A percentile compares a stretch with the other conserved stretches of the same genome.
phyloP scores from a whole-genome alignment of 2,797 vertebrate genomes.

The Pseudomugil tenellus region DNA sequence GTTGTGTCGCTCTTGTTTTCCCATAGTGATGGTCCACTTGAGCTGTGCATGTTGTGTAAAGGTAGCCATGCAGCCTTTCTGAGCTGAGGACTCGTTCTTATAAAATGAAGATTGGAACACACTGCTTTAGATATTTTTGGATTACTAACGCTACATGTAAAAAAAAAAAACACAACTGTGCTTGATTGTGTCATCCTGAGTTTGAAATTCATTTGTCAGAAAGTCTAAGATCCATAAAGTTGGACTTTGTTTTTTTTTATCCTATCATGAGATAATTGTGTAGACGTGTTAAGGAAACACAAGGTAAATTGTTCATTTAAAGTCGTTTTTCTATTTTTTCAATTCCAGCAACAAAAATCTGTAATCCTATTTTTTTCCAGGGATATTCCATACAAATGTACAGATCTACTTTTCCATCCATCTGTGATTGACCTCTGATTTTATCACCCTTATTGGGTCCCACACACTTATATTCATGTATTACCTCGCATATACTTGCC shows the following conservation, averaged over 20 bases:
- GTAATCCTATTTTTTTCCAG: neutral
- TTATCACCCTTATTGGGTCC: slow-evolving; percentile 43
- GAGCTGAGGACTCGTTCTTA: slow-evolving; percentile 8
- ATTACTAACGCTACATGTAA: neutral
- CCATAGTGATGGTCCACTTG: slow-evolving; percentile 73
- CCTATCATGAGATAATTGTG: neutral
- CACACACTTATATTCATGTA: slow-evolving; percentile 25
- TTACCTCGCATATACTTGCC: slow-evolving; percentile 6
- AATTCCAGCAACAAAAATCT: neutral
- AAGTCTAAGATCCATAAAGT: neutral
- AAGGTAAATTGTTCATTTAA: neutral
- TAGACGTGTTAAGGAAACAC: slow-evolving; percentile 6
- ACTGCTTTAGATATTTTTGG: slow-evolving; percentile 14
- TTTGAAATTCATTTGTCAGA: slow-evolving; percentile 28
- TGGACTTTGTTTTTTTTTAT: slow-evolving; percentile 11
- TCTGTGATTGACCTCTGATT: slow-evolving; percentile 51
- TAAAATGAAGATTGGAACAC: slow-evolving; percentile 36
- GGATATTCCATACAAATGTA: neutral
- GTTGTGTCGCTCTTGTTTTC: slow-evolving; percentile 49
- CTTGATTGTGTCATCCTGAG: slow-evolving; percentile 25
- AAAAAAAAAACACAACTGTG: neutral
- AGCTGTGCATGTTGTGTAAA: slow-evolving; percentile 37
- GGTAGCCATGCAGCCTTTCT: slow-evolving; percentile 17
- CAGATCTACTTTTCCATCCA: neutral
- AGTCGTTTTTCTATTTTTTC: neutral